Conservation (phyloP, 2,888 invertebrate genomes). For the Heliconius hortense region DNA sequence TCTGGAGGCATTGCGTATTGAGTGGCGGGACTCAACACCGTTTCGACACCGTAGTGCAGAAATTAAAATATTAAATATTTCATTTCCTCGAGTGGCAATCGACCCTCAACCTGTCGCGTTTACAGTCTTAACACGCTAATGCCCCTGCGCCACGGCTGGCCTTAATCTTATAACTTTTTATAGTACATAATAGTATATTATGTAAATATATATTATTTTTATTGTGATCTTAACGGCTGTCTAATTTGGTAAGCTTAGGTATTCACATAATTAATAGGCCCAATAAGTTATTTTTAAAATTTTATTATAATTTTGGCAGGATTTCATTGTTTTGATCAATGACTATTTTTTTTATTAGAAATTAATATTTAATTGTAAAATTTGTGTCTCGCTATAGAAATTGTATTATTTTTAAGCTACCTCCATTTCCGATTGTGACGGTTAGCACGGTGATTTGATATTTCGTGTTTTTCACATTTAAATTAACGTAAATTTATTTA, state of each 20-base stretch:
- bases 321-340: background rate
- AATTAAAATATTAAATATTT: too few species aligned
- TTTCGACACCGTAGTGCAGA: too few species aligned
- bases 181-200: conserved; percentile 23
- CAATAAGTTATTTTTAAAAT: background rate
- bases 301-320: background rate
- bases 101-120: too few species aligned
- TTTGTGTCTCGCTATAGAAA: background rate
- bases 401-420: background rate
- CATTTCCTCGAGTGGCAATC: too few species aligned
- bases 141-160: too few species aligned
- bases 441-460: background rate
- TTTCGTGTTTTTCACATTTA: background rate
- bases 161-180: background rate
- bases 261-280: background rate
- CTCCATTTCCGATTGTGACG: background rate
- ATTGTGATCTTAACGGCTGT: conserved; percentile 38
- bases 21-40: too few species aligned
- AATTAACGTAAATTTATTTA: background rate
- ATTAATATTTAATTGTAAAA: background rate
- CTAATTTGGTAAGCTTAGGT: conserved; percentile 30
- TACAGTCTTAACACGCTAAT: too few species aligned
- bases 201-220: conserved; percentile 22
- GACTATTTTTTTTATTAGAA: background rate
- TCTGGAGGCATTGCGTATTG: too few species aligned